Evolutionary conservation across 2,113 vertebrate genomes (phyloP), one percentile per base, ranked within the genome.

Genomic region (Neotoma lepida): DNA sequence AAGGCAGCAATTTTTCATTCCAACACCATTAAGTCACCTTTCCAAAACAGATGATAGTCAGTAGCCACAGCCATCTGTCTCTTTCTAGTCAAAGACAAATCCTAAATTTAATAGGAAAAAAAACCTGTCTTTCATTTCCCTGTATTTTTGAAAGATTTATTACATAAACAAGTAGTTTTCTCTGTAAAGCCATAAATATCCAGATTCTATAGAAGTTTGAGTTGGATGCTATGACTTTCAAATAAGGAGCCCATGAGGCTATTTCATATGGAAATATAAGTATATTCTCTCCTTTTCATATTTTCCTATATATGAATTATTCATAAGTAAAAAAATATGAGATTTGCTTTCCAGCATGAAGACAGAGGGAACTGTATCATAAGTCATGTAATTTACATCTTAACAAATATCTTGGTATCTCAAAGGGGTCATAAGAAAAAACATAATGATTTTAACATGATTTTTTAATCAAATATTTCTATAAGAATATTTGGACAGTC

Each of bases 291-390:
- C 54, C 70, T 61, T 28, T 66, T 93, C 56, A 84, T 63, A 63
- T 94, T 90, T 89, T 18, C 66, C 35, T 93, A 35, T n/a, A 15
- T 80, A 44, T 95, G 85, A 95, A 96, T 97, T 96, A 95, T 93
- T 95, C 46, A 86, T 92, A 81, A 78, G 41, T 39, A 35, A 92
- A 70, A 46, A 96, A 87, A 89, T 71, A 73, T 58, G 54, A 91
- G 39, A 88, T 94, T 96, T 96, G 90, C 88, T 96, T 95, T 95
- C 80, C 64, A 96, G 74, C n/a, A 30, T 49, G 86, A 90, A 93
- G 49, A 90, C 26, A 85, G 63, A 63, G 58, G 39, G 5, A 49
- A 91, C 33, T 51, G 9, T 91, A 91, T 85, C 89, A 39, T 41
- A 90, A 77, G 14, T 64, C 18, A 20, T 17, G 33, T 28, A 96